Evolutionary conservation across 2,113 vertebrate species (phyloP).

Genomic region (Bambusicola thoracicus): DNA sequence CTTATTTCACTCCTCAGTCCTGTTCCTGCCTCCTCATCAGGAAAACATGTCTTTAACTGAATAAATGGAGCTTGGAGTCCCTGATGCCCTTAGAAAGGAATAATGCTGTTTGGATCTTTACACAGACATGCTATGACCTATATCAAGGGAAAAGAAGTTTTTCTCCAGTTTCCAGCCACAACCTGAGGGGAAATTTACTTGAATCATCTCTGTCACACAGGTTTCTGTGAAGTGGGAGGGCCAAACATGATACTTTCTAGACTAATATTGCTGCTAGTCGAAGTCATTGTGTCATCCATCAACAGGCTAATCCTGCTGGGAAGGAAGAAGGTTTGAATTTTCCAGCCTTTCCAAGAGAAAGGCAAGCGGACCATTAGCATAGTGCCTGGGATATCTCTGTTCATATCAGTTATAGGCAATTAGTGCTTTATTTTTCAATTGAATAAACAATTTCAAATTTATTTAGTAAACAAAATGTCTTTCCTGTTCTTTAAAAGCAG

Average conservation of each 20-base stretch:
- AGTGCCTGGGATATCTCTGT: not conserved
- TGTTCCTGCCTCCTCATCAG: not conserved
- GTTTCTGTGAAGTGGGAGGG: not conserved
- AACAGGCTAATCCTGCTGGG: not conserved
- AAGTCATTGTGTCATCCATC: not conserved
- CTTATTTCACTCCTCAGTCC: not conserved
- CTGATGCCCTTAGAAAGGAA: not conserved
- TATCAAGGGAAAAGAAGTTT: not conserved
- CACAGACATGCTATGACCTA: not conserved
- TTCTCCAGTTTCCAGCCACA: not conserved
- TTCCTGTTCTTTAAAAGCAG: not conserved
- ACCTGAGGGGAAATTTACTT: not conserved
- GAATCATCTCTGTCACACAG: not conserved
- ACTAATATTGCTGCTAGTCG: not conserved
- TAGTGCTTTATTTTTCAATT: not conserved
- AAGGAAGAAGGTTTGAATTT: not conserved
- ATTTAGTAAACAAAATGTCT: conserved; percentile 12
- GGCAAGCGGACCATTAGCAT: not conserved
- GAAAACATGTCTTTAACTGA: not conserved
- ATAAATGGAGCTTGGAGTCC: not conserved
- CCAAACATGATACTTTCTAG: not conserved
- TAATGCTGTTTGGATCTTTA: not conserved
- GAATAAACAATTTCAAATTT: not conserved
- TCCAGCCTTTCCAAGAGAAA: not conserved
- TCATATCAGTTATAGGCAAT: not conserved